Evolutionary conservation across 2,113 vertebrate species (phyloP).

Genomic region (Ammodramus savannarum): DNA sequence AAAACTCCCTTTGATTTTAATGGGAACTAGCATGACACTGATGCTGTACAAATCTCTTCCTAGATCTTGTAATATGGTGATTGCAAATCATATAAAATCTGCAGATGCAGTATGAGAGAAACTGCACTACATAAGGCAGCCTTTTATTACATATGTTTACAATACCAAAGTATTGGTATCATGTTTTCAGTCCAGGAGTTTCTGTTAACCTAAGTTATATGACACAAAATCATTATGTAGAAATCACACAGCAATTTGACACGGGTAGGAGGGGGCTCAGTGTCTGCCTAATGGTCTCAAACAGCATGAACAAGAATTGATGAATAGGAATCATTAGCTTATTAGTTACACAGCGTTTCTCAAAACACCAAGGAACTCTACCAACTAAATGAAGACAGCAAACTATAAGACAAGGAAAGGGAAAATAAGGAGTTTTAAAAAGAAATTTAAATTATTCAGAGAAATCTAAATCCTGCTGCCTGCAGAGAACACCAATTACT

Average conservation of each 20-base stretch:
- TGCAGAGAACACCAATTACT: background rate
- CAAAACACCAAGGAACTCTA: background rate
- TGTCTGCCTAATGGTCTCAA: background rate
- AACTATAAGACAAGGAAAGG: background rate
- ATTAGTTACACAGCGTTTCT: conserved; percentile 37
- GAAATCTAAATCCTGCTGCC: background rate
- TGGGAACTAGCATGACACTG: background rate
- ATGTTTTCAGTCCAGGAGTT: background rate
- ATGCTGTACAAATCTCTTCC: background rate
- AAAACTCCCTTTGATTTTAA: conserved; percentile 18
- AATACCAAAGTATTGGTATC: background rate
- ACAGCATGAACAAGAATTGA: conserved; percentile 9
- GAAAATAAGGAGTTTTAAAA: background rate
- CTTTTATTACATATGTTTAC: background rate
- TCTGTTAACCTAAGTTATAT: background rate
- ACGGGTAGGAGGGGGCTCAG: background rate
- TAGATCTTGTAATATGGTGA: background rate
- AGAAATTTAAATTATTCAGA: background rate
- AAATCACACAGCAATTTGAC: conserved; percentile 36
- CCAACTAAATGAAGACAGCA: background rate
- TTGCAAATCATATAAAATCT: background rate
- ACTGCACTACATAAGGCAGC: background rate
- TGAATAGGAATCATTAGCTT: background rate
- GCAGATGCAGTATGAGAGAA: background rate
- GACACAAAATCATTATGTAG: conserved; percentile 51